Percentiles rank a stretch among this genome's conserved stretches.
Conservation (phyloP, 2,797 vertebrate species). For the Pantherophis alleghaniensis region DNA sequence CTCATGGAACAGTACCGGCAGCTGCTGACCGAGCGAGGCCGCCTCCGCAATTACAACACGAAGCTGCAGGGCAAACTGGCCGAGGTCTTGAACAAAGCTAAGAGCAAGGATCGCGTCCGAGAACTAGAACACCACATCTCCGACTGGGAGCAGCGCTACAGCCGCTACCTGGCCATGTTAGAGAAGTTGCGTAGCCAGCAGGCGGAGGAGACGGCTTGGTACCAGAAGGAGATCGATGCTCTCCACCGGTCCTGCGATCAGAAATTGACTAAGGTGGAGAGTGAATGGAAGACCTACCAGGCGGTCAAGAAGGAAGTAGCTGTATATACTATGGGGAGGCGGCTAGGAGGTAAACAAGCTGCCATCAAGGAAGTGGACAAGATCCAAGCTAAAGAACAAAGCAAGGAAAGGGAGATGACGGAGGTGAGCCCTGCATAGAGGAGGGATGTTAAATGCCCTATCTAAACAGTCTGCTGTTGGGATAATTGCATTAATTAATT, state of each 20-base stretch:
- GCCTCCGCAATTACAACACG: constrained; percentile 53
- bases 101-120: constrained; percentile 22
- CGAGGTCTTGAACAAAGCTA: constrained; percentile 64
- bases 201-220: constrained; percentile 18
- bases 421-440: neutral
- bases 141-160: constrained; percentile 62
- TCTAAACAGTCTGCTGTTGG: neutral
- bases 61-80: constrained; percentile 73
- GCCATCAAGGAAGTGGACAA: constrained; percentile 64
- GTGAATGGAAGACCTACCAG: constrained; percentile 70
- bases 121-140: constrained; percentile 53
- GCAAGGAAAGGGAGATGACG: constrained; percentile 65
- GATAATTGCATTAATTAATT: neutral
- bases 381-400: constrained; percentile 63
- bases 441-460: accelerated
- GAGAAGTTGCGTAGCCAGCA: constrained; percentile 65
- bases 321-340: constrained; percentile 57
- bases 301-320: constrained; percentile 68
- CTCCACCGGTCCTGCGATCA: constrained; percentile 56
- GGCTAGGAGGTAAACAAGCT: constrained; percentile 45
- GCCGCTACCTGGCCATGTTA: constrained; percentile 60
- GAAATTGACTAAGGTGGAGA: constrained; percentile 62
- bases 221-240: constrained; percentile 57
- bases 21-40: constrained; percentile 64
- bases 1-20: constrained; percentile 53